Evolutionary conservation across 2,797 vertebrate species (phyloP), one percentile per base, ranked within the genome.

Genomic region (Molossus alvarezi): DNA sequence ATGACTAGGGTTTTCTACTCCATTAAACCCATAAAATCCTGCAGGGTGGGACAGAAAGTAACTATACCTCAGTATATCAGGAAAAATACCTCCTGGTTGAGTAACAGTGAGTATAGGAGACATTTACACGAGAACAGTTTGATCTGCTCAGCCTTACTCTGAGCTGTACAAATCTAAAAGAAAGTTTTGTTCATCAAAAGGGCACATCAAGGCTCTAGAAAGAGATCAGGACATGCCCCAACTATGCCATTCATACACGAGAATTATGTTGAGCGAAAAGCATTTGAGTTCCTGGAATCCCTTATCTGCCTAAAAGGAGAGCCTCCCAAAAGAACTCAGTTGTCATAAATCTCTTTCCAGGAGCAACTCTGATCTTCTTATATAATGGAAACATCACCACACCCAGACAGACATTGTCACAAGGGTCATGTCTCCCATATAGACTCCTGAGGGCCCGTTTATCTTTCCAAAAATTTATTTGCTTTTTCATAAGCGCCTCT

Each of bases 201-300:
- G 67, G 6, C 0, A 41, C 14, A 45, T 76, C 23, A 92, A 90
- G 1, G 0, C 3, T 29, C 57, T 79, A 64, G 10, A 93, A 88
- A 45, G n/a, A 45, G 33, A 75, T 84, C 58, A 45, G 33, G 33
- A 57, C 33, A 65, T 29, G 41, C 51, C 67, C 45, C 4, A 55
- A 55, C 84, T 55, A 76, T 4, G 13, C 33, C 27, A 65, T 53
- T 84, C 64, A 84, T 41, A 27, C 67, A 53, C 17, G 27, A 76
- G 27, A 65, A 65, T 67, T 75, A 57, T 57, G 53, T 75, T 65
- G 80, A 91, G 33, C 45, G 64, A 37, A 83, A 91, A 10, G 58
- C 9, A 91, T 83, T n/a, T 64, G 89, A 91, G 67, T 64, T 91
- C 57, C 51, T 51, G n/a, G 58, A 83, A 83, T 83, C 71, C 45